Evolutionary conservation across 1,140 invertebrate species (phyloP).

Genomic region (Chrysopa pallens): DNA sequence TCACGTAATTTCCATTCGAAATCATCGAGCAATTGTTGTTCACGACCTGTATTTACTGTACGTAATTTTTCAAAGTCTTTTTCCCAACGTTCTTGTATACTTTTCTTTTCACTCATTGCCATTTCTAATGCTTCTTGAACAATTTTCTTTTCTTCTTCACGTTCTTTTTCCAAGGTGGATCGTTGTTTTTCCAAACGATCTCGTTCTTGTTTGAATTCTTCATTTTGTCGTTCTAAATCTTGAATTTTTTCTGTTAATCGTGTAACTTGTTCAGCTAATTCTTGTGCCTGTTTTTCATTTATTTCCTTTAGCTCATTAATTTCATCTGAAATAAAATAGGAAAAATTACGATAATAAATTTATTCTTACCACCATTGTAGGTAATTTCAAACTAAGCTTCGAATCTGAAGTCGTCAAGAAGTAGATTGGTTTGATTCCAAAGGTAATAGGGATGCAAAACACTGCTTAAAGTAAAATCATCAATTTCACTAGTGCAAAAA

Average conservation of each 20-base stretch:
- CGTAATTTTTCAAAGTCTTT: constrained; percentile 39
- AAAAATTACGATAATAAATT: background rate
- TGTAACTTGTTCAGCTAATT: constrained; percentile 26
- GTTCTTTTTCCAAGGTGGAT: constrained; percentile 18
- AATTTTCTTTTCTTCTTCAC: constrained; percentile 26
- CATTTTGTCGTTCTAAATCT: constrained; percentile 25
- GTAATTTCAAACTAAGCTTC: background rate
- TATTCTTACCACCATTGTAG: background rate
- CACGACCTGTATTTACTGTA: constrained; percentile 32
- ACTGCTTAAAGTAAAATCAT: too few species aligned
- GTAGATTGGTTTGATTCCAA: too few species aligned
- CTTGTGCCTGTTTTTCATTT: constrained; percentile 18
- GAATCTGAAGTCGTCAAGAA: too few species aligned
- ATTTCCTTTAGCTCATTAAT: constrained; percentile 13
- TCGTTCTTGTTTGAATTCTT: constrained; percentile 24
- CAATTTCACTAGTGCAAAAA: too few species aligned
- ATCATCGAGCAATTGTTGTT: constrained; percentile 42
- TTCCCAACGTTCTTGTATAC: constrained; percentile 37
- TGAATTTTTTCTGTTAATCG: constrained; percentile 28
- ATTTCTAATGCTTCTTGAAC: constrained; percentile 37
- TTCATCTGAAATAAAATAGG: constrained; percentile 10
- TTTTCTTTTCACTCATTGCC: constrained; percentile 32
- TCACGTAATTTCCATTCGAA: constrained; percentile 50
- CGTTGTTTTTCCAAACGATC: constrained; percentile 22
- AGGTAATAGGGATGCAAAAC: too few species aligned